Evolutionary conservation across 2,113 vertebrate genomes (phyloP).

Genomic region (Menura novaehollandiae): DNA sequence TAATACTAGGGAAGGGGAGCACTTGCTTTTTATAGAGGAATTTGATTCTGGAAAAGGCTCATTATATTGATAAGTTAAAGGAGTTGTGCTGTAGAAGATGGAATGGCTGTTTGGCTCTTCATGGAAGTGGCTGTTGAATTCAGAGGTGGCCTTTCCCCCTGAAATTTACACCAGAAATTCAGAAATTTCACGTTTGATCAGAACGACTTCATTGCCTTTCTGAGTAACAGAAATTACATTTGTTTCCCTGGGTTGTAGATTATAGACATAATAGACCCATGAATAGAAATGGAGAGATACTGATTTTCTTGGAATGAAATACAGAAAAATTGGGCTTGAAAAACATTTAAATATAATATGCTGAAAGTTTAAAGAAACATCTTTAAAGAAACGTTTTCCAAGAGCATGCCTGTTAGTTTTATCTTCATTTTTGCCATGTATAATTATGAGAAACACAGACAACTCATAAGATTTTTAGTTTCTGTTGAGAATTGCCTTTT

Average conservation of each 20-base stretch:
- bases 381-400: not conserved
- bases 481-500: slow-evolving; percentile 51
- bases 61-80: not conserved
- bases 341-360: not conserved
- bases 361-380: not conserved
- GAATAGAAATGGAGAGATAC: not conserved
- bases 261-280: not conserved
- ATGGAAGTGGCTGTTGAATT: not conserved
- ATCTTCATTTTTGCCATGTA: not conserved
- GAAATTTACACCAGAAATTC: not conserved
- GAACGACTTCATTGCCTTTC: not conserved
- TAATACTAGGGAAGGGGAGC: not conserved
- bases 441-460: slow-evolving; percentile 16
- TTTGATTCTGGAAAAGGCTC: not conserved
- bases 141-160: not conserved
- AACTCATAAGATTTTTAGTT: not conserved
- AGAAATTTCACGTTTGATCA: not conserved
- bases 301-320: not conserved
- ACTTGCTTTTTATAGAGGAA: not conserved
- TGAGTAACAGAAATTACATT: not conserved
- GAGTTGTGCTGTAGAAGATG: not conserved
- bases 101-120: not conserved
- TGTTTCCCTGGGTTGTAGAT: not conserved
- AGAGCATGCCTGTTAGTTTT: not conserved
- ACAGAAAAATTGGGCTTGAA: not conserved